Conservation (phyloP, 2,888 invertebrate genomes). For the Flabesymbios commensalis region DNA sequence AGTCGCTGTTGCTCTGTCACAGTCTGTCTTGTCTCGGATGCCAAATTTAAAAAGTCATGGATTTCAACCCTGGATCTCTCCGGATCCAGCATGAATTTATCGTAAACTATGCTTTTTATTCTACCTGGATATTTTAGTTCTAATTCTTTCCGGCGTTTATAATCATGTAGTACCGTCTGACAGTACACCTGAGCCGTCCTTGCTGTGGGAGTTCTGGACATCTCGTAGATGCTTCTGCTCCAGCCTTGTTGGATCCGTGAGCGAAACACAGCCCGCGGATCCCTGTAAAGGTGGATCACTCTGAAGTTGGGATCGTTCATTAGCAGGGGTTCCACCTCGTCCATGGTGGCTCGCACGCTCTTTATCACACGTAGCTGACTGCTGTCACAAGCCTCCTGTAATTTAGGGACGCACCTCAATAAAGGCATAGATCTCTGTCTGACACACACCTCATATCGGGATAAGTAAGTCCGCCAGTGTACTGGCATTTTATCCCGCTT, state of each 20-base stretch:
- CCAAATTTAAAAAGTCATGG: conserved; percentile 9
- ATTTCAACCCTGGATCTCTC: not conserved
- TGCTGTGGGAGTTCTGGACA: not conserved
- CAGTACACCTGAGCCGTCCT: too few species aligned
- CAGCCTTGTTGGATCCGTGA: conserved; percentile 1
- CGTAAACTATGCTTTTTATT: conserved; percentile 9
- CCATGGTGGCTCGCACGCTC: conserved; percentile 14
- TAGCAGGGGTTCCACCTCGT: not conserved
- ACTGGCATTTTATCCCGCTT: too few species aligned
- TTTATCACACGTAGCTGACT: not conserved
- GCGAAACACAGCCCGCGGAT: conserved; percentile 8
- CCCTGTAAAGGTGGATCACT: conserved; percentile 11
- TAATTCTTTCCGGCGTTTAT: not conserved
- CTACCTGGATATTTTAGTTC: conserved; percentile 6
- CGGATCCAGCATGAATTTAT: conserved; percentile 2
- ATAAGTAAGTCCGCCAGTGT: too few species aligned
- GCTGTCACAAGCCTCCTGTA: not conserved
- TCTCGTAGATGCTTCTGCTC: not conserved
- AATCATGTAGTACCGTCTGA: conserved; percentile 1
- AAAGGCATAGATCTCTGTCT: too few species aligned
- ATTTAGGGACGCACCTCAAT: not conserved
- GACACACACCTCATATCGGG: too few species aligned
- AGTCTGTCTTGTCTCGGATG: too few species aligned
- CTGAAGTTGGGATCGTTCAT: conserved; percentile 7
- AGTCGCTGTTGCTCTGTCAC: too few species aligned